Evolutionary conservation across 2,113 vertebrate genomes (phyloP).

Genomic region (Eurypyga helias): DNA sequence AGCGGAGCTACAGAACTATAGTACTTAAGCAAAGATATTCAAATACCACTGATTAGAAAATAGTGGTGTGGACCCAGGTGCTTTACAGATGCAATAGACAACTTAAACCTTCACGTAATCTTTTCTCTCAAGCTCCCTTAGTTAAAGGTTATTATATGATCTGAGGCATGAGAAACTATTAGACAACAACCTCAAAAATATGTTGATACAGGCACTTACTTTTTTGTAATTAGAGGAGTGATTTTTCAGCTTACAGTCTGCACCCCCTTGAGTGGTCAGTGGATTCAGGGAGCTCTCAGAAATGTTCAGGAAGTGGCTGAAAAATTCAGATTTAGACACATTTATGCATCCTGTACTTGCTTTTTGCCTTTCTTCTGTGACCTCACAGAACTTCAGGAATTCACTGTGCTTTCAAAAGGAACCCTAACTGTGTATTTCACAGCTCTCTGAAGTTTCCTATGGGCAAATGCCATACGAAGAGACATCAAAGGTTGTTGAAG

Average conservation of each 20-base stretch:
- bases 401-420: background rate
- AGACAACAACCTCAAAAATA: background rate
- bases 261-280: background rate
- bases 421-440: background rate
- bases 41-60: background rate
- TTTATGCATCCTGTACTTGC: background rate
- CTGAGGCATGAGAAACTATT: background rate
- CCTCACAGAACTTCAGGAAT: background rate
- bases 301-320: background rate
- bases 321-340: background rate
- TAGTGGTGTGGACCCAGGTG: background rate
- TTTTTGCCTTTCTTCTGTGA: background rate
- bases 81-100: background rate
- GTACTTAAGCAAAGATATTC: background rate
- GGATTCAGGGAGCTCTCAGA: background rate
- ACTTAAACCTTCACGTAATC: background rate
- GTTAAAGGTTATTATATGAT: background rate
- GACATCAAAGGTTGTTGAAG: background rate
- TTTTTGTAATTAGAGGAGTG: background rate
- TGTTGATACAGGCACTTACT: background rate
- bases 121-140: background rate
- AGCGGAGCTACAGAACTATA: background rate
- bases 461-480: background rate
- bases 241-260: background rate
- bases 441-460: background rate